Conservation (phyloP, 2,888 invertebrate species). For the Neelides folsomi region DNA sequence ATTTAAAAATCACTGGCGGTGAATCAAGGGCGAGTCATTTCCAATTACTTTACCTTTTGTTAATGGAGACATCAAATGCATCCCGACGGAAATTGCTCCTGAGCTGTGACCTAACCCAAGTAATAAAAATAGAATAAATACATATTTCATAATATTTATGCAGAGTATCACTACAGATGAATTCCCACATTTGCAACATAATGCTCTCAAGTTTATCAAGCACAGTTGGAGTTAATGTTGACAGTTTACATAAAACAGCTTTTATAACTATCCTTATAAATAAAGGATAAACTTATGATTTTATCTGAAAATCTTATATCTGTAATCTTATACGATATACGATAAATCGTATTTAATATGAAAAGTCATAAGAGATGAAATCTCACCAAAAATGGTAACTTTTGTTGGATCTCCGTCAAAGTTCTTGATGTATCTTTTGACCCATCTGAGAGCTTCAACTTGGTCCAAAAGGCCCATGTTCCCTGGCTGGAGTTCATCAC, state of each 20-base stretch:
- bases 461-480: slow-evolving; percentile 18
- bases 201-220: no score
- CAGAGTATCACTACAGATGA: neutral
- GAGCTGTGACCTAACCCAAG: slow-evolving; percentile 13
- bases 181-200: neutral
- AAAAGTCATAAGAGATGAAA: no score
- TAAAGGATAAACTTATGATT: no score
- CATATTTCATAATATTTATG: neutral
- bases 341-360: no score
- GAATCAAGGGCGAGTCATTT: neutral
- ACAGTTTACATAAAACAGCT: no score
- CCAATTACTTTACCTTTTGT: slow-evolving; percentile 17
- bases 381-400: slow-evolving; percentile 13
- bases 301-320: no score
- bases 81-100: slow-evolving; percentile 15
- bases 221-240: no score
- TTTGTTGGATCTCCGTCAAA: slow-evolving; percentile 16
- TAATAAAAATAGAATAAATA: no score
- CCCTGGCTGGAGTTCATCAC: slow-evolving; percentile 18
- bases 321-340: no score
- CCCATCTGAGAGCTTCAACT: slow-evolving; percentile 18
- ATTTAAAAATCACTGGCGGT: neutral
- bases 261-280: no score
- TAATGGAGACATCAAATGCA: slow-evolving; percentile 16
- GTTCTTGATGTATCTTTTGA: slow-evolving; percentile 12